These are phyloP conservation scores for Hypomecis punctinalis DNA, from an alignment of 2,888 invertebrate genomes.

Conservation along the genomic window DNA sequence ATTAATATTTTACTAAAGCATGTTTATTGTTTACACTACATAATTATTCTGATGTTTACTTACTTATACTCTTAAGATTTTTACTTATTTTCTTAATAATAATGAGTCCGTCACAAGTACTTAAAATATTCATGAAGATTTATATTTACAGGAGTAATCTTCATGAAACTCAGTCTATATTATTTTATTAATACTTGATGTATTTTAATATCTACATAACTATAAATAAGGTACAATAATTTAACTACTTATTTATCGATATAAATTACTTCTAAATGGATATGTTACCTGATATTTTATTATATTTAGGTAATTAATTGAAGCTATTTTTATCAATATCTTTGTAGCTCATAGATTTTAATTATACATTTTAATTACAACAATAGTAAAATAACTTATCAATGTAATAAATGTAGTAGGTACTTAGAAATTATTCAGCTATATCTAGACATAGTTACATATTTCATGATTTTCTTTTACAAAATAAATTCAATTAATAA, in stretches of 20 bases:
- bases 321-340: background rate
- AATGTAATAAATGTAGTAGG: background rate
- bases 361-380: constrained; percentile 33
- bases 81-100: background rate
- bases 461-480: background rate
- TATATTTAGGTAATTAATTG: constrained; percentile 9
- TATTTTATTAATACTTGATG: constrained; percentile 63
- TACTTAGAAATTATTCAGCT: background rate
- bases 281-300: constrained; percentile 49
- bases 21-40: too few species aligned
- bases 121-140: constrained; percentile 32
- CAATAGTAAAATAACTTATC: constrained; percentile 36
- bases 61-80: too few species aligned
- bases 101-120: background rate
- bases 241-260: constrained; percentile 29
- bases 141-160: constrained; percentile 65
- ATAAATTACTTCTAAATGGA: constrained; percentile 52
- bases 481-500: too few species aligned
- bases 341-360: constrained; percentile 18
- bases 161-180: constrained; percentile 73
- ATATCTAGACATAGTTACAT: background rate
- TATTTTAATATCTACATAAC: constrained; percentile 48
- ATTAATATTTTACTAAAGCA: too few species aligned
- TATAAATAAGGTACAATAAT: constrained; percentile 35
- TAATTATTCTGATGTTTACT: too few species aligned